phyloP scores from a whole-genome alignment of 37 sponge, comb jelly and placozoan species.

The Chondrilla cf. caribensis region DNA sequence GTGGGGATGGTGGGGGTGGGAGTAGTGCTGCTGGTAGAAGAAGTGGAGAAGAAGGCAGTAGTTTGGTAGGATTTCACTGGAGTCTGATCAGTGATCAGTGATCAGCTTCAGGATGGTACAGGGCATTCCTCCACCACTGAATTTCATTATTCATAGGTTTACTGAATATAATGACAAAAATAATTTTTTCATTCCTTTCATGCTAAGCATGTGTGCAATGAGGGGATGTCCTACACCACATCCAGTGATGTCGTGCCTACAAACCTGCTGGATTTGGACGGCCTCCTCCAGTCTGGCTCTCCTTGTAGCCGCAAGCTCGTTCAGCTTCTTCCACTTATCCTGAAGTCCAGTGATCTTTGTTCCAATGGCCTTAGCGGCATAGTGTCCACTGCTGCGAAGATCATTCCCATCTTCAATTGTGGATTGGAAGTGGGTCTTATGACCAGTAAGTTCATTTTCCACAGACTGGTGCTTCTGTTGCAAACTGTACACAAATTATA shows the following conservation, averaged over 20 bases:
- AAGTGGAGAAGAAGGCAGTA: too few species aligned
- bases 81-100: too few species aligned
- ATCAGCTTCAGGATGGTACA: too few species aligned
- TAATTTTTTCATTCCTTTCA: too few species aligned
- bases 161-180: too few species aligned
- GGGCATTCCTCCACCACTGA: too few species aligned
- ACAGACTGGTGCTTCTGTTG: constrained; percentile 89
- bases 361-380: constrained; percentile 66
- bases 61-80: too few species aligned
- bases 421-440: constrained; percentile 61
- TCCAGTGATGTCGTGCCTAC: background rate
- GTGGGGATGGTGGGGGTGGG: too few species aligned
- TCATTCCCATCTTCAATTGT: constrained; percentile 64
- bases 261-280: constrained; percentile 77
- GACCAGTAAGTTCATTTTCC: constrained; percentile 71
- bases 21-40: too few species aligned
- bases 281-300: constrained; percentile 78
- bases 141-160: too few species aligned
- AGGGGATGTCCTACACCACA: too few species aligned
- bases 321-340: constrained; percentile 88
- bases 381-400: constrained; percentile 48
- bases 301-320: constrained; percentile 62
- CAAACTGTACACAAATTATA: constrained; percentile 28
- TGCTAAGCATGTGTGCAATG: too few species aligned
- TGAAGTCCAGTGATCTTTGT: constrained; percentile 56